Conservation (phyloP, 2,888 invertebrate species). For the Melanotus villosus region DNA sequence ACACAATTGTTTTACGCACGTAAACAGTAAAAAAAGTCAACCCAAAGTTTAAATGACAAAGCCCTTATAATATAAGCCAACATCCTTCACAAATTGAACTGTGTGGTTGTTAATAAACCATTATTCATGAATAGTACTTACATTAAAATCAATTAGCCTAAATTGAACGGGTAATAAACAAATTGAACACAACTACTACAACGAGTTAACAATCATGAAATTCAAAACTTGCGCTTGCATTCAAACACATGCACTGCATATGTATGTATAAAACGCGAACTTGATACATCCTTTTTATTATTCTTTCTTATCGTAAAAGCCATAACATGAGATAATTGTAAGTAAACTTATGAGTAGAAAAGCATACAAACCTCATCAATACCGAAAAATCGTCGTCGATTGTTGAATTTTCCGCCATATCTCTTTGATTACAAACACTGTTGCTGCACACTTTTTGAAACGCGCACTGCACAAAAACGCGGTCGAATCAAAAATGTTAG, state of each 20-base stretch:
- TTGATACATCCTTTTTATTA: conserved; percentile 12
- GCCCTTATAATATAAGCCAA: background rate
- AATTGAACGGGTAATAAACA: conserved; percentile 48
- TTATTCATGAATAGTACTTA: conserved; percentile 20
- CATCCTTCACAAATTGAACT: background rate
- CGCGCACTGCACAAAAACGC: conserved; percentile 17
- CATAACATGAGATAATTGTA: background rate
- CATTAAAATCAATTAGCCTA: conserved; percentile 45
- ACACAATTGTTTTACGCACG: background rate
- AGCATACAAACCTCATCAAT: conserved; percentile 35
- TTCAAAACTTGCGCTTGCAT: conserved; percentile 18
- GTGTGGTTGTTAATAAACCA: background rate
- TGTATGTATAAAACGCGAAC: conserved; percentile 24
- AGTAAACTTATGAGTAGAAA: conserved; percentile 17
- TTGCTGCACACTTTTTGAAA: conserved; percentile 12
- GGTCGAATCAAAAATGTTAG: conserved; percentile 18
- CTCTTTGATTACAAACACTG: background rate
- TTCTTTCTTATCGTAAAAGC: conserved; percentile 19
- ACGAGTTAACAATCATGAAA: conserved; percentile 17
- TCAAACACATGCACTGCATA: conserved; percentile 33
- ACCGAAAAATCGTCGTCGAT: conserved; percentile 34
- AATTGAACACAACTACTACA: conserved; percentile 34
- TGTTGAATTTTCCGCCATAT: conserved; percentile 39
- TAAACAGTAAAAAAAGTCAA: background rate
- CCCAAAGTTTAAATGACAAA: no score